Base-by-base conservation (phyloP, 2,113 vertebrate species). In the Oriolus oriolus region DNA sequence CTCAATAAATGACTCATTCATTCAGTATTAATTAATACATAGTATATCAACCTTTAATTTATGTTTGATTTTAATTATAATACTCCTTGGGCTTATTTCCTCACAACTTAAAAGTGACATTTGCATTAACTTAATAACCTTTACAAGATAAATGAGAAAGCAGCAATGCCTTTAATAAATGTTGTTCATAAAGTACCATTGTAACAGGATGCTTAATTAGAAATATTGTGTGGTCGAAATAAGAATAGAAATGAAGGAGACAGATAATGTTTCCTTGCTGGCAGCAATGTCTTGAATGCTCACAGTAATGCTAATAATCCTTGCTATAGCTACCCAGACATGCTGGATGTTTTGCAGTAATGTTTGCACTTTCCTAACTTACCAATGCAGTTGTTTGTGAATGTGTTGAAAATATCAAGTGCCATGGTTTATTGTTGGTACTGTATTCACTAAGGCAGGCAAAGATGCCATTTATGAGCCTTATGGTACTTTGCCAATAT, bases 171-270 rank as follows among this genome's bases (percentile, higher is more conserved):
- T 96, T 86, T 90, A 93, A 87, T 93, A 96, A 96, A 94, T 90
- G 80, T 78, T 93, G 50, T 80, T 92, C 80, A 90, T 91, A 85
- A 96, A 93, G 77, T 65, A 54, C 69, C 82, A 73, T 93, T 95
- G 69, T 94, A 85, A 49, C 31, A 81, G 87, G 84, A 76, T 76
- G 56, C 87, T 97, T 97, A 97, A 97, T 97, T 96, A 91, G 90
- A 97, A 97, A 96, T 95, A 96, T 73, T 93, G 87, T 74, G 76
- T 94, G 96, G 96, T 96, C 92, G 96, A 97, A 97, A 94, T 65
- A 89, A 97, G 95, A 96, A 96, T 30, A 91, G 89, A 95, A 97
- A 88, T 10, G 74, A 88, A 95, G 65, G 68, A 96, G 86, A 92
- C 45, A 80, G 88, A 93, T 96, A 84, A 90, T 47, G 20, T 83